Conservation (phyloP, 2,113 vertebrate species). For the Beaufortia kweichowensis region DNA sequence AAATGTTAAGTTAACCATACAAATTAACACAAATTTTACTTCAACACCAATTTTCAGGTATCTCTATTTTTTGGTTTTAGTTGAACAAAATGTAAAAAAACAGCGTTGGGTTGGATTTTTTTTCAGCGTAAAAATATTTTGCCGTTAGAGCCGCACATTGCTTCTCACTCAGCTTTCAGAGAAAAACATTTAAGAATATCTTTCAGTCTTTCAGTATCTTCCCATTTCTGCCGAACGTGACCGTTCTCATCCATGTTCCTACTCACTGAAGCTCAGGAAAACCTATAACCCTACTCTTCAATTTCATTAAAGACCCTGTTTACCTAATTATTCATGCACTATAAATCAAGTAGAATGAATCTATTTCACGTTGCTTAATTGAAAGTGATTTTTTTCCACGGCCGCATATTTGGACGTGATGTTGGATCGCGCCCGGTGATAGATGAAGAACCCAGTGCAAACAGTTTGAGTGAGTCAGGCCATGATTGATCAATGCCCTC, state of each 20-base stretch:
- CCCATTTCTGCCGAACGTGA: slow-evolving; percentile 61
- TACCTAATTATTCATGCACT: slow-evolving; percentile 91
- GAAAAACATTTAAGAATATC: slow-evolving; percentile 54
- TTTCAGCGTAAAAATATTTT: not conserved
- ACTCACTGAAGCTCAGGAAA: slow-evolving; percentile 72
- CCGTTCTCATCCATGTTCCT: slow-evolving; percentile 52
- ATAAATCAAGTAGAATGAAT: slow-evolving; percentile 95
- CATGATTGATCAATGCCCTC: slow-evolving; percentile 93
- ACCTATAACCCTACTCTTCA: slow-evolving; percentile 85
- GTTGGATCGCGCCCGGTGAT: slow-evolving; percentile 83
- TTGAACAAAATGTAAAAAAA: too few relatives aligned
- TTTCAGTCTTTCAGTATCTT: slow-evolving; percentile 59
- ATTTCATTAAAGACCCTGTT: slow-evolving; percentile 86
- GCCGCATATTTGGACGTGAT: slow-evolving; percentile 75
- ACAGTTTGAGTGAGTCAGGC: slow-evolving; percentile 94
- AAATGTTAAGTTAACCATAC: too few relatives aligned
- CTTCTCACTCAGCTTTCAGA: slow-evolving; percentile 43
- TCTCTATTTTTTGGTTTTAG: too few relatives aligned
- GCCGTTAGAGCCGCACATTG: slow-evolving; percentile 22
- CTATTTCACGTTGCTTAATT: slow-evolving; percentile 92
- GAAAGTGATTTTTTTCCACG: slow-evolving; percentile 85
- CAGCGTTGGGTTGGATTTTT: too few relatives aligned
- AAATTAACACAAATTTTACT: too few relatives aligned
- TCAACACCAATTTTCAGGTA: too few relatives aligned
- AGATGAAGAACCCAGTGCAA: slow-evolving; percentile 90